These are phyloP conservation scores for Anguilla pacifica DNA, from an alignment of 2,797 vertebrate species.

Conservation along the genomic window DNA sequence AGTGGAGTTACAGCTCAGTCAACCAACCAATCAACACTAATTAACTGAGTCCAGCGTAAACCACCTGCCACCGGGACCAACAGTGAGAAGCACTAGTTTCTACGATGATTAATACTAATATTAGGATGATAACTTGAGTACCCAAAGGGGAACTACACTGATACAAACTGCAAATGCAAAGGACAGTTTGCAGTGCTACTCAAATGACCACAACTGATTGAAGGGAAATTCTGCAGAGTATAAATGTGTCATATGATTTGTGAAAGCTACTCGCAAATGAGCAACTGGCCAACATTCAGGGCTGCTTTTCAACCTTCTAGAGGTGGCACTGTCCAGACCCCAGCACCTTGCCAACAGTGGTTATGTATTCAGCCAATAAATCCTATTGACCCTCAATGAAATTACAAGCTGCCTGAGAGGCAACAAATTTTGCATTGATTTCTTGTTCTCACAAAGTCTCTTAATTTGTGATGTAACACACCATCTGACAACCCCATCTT, in stretches of 20 bases:
- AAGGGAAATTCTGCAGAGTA: neutral
- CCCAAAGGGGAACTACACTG: neutral
- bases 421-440: constrained; percentile 3
- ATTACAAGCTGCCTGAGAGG: neutral
- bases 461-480: neutral
- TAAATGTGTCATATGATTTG: neutral
- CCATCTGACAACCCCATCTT: neutral
- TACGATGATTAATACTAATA: too few species aligned
- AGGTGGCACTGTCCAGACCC: neutral
- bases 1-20: neutral
- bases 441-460: neutral
- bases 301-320: neutral
- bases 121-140: neutral
- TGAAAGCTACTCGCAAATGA: neutral
- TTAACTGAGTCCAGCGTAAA: neutral
- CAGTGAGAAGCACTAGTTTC: neutral
- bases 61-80: neutral
- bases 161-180: neutral
- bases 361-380: neutral
- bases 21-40: neutral
- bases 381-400: neutral
- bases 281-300: neutral
- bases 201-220: neutral
- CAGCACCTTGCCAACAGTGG: neutral
- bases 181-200: neutral